phyloP scores from a whole-genome alignment of 2,888 invertebrate species.

The Podabrus alpinus region DNA sequence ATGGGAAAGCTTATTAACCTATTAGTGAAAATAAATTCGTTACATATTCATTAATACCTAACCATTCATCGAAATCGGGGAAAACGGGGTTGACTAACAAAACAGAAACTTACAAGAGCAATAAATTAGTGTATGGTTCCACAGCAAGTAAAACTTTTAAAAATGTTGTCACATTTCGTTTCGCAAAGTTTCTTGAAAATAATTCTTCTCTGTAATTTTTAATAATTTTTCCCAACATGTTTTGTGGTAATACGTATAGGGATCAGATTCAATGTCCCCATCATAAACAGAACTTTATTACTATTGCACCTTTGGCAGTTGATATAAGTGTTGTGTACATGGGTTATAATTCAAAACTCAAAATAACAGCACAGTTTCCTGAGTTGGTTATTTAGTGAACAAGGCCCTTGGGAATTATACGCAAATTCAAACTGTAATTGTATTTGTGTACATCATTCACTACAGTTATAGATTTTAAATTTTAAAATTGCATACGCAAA shows the following conservation, averaged over 20 bases:
- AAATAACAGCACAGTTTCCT: constrained; percentile 38
- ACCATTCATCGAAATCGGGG: background rate
- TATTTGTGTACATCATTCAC: constrained; percentile 14
- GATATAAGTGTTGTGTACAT: constrained; percentile 32
- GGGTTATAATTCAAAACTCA: constrained; percentile 42
- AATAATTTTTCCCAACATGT: background rate
- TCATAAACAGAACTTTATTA: constrained; percentile 39
- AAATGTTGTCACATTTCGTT: background rate
- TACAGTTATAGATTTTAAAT: constrained; percentile 2
- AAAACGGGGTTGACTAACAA: background rate
- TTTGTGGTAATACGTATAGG: background rate
- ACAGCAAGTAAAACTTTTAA: background rate
- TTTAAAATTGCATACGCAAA: background rate
- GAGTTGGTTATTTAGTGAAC: constrained; percentile 38
- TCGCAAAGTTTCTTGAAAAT: background rate
- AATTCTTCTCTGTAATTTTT: background rate
- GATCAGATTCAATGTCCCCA: constrained; percentile 28
- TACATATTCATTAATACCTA: background rate
- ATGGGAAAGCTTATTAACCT: background rate
- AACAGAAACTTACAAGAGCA: background rate
- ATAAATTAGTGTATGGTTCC: background rate
- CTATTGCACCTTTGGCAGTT: constrained; percentile 42
- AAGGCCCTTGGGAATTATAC: constrained; percentile 34
- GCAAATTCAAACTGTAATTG: constrained; percentile 28
- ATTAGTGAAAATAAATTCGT: background rate